phyloP scores from a whole-genome alignment of 2,888 invertebrate species.

The Pristionchus entomophagus region DNA sequence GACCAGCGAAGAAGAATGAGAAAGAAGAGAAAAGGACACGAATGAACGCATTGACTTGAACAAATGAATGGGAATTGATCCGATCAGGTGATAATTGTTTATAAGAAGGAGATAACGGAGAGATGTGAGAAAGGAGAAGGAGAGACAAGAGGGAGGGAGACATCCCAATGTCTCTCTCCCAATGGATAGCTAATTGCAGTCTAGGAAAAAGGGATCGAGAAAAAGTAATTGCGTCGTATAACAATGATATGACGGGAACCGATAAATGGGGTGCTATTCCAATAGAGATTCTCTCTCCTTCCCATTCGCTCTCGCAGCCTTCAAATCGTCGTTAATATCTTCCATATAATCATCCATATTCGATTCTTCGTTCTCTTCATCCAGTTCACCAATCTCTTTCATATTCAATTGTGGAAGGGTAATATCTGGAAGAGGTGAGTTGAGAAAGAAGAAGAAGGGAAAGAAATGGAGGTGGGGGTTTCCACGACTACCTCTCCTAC shows the following conservation, averaged over 20 bases:
- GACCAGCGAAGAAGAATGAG: not conserved
- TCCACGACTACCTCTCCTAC: slow-evolving; percentile 44
- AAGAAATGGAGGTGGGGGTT: slow-evolving; percentile 8
- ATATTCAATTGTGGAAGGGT: not conserved
- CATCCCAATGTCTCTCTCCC: not conserved
- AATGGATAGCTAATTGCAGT: not conserved
- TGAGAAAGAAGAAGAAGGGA: slow-evolving; percentile 7
- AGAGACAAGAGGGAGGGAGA: not conserved
- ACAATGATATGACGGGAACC: not conserved
- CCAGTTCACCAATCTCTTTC: not conserved
- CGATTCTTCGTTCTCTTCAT: not conserved
- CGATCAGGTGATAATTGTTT: not conserved
- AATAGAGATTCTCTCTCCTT: not conserved
- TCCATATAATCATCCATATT: too few relatives aligned
- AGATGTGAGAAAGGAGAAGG: not conserved
- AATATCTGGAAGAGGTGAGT: not conserved
- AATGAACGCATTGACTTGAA: not conserved
- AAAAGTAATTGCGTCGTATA: not conserved
- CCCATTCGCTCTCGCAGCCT: too few relatives aligned
- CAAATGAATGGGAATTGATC: not conserved
- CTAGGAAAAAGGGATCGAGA: not conserved
- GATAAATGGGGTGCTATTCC: not conserved
- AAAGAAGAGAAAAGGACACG: not conserved
- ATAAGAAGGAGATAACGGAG: not conserved
- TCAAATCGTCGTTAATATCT: too few relatives aligned